These are phyloP conservation scores for Dione juno DNA, from an alignment of 2,888 invertebrate species.

Conservation along the genomic window DNA sequence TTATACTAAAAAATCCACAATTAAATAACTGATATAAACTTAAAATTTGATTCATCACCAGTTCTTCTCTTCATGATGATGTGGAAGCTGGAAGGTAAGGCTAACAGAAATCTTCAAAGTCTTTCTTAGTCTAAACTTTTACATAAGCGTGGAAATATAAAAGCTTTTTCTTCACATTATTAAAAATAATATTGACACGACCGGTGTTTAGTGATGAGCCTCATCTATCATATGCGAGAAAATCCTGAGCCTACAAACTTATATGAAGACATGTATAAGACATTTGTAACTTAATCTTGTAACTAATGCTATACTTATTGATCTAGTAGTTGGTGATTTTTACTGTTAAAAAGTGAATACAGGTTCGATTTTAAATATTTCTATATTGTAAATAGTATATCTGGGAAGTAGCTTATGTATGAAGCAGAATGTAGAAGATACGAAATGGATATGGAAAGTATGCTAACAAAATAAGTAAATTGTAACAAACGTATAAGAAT, in stretches of 20 bases:
- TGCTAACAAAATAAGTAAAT: no score
- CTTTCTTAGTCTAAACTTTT: neutral
- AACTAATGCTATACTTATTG: neutral
- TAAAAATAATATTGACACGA: neutral
- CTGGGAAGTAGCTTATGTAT: no score
- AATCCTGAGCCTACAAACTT: neutral
- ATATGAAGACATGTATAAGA: neutral
- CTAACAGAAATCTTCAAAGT: no score
- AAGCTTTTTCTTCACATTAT: neutral
- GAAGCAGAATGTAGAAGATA: no score
- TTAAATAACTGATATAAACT: no score
- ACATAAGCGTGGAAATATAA: neutral
- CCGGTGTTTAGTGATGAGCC: slow-evolving; percentile 5
- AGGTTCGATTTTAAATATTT: no score
- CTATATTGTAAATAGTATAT: no score
- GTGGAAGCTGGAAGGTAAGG: neutral
- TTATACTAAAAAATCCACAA: no score
- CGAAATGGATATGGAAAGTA: no score
- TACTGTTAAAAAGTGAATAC: no score
- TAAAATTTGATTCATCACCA: no score
- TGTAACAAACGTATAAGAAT: no score
- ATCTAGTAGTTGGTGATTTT: neutral
- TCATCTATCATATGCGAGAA: neutral
- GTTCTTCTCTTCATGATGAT: neutral
- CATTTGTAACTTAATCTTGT: slow-evolving; percentile 2